Evolutionary conservation across 1,140 invertebrate species (phyloP).

Genomic region (Chelonus insularis): DNA sequence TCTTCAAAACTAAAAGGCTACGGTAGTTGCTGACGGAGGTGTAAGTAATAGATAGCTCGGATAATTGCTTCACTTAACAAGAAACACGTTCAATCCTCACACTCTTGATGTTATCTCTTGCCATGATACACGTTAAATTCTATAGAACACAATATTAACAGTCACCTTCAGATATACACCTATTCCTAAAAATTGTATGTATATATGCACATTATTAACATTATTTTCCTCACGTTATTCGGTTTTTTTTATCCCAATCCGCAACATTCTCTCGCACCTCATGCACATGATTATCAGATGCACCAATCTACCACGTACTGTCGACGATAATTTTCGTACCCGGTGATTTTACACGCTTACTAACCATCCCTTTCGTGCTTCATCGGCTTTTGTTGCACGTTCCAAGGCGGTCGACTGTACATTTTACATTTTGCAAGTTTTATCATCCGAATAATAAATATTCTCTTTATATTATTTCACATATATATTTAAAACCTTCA

Average conservation of each 20-base stretch:
- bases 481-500: too few species aligned
- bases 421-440: not conserved
- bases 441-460: not conserved
- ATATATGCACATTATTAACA: not conserved
- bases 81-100: constrained; percentile 52
- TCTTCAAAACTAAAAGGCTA: constrained; percentile 52
- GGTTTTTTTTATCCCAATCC: not conserved
- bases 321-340: constrained; percentile 25
- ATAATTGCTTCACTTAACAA: constrained; percentile 58
- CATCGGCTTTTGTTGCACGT: constrained; percentile 26
- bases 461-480: not conserved
- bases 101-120: constrained; percentile 16
- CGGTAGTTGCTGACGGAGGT: constrained; percentile 47
- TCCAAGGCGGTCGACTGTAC: constrained; percentile 14
- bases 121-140: constrained; percentile 1
- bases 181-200: not conserved
- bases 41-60: constrained; percentile 53
- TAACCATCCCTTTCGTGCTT: constrained; percentile 12
- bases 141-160: constrained; percentile 42
- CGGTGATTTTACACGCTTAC: constrained; percentile 21
- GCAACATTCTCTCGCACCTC: not conserved
- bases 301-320: constrained; percentile 18
- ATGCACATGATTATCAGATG: not conserved
- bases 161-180: constrained; percentile 25
- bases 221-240: not conserved